A percentile compares a stretch with the other conserved stretches of the same genome.
These are phyloP conservation scores for Odontocerum albicorne DNA, from an alignment of 2,888 invertebrate species.

Conservation along the genomic window DNA sequence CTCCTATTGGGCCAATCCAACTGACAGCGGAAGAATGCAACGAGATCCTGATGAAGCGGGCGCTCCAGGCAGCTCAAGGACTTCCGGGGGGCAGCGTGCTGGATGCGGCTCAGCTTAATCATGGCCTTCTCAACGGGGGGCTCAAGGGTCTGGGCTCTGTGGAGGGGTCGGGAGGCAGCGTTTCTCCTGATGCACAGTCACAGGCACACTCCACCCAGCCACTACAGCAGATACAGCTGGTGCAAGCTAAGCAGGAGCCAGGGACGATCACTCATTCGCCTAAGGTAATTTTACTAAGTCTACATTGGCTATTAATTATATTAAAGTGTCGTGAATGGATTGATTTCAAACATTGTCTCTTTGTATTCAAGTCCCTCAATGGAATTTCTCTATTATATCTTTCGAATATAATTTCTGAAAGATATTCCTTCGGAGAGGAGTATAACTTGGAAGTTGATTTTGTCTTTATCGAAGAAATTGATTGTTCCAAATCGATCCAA, in stretches of 20 bases:
- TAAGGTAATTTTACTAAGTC: no score
- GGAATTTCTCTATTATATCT: no score
- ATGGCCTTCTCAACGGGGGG: constrained; percentile 50
- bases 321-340: no score
- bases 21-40: constrained; percentile 77
- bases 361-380: no score
- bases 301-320: no score
- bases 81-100: constrained; percentile 54
- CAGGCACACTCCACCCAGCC: constrained; percentile 43
- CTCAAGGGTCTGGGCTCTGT: constrained; percentile 50
- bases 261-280: constrained; percentile 60
- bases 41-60: constrained; percentile 75
- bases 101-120: constrained; percentile 54
- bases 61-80: constrained; percentile 65
- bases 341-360: no score
- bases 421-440: no score
- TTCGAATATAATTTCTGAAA: no score
- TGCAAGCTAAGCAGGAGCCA: constrained; percentile 61
- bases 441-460: no score
- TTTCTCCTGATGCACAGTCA: constrained; percentile 42
- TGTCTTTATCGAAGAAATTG: no score
- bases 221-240: constrained; percentile 51
- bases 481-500: no score
- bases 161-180: constrained; percentile 22
- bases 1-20: constrained; percentile 71